These are phyloP conservation scores for Alviniconcha marisindica DNA, from an alignment of 1,140 invertebrate genomes.

Conservation along the genomic window DNA sequence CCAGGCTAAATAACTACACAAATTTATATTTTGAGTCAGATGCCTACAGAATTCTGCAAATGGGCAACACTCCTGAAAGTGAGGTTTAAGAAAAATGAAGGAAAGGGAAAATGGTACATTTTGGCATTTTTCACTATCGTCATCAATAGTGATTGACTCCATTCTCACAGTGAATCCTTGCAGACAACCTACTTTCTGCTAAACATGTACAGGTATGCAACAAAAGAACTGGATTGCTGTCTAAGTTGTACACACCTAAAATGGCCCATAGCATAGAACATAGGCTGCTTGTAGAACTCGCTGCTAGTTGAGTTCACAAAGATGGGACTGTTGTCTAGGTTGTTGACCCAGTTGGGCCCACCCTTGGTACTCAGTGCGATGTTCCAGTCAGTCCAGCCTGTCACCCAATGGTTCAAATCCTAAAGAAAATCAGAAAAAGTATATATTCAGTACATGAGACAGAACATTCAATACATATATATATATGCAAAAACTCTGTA, in stretches of 20 bases:
- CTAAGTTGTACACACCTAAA: constrained; percentile 81
- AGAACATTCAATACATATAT: not conserved
- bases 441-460: not conserved
- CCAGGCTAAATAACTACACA: too few species aligned
- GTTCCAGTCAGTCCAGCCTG: constrained; percentile 94
- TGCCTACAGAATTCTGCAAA: too few species aligned
- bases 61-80: too few species aligned
- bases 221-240: too few species aligned
- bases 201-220: too few species aligned
- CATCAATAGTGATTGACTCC: too few species aligned
- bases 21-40: too few species aligned
- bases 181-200: too few species aligned
- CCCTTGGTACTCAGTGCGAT: constrained; percentile 86
- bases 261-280: constrained; percentile 91
- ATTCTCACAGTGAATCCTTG: too few species aligned
- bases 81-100: too few species aligned
- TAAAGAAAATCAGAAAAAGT: constrained; percentile 63
- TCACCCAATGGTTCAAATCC: constrained; percentile 83
- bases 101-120: too few species aligned
- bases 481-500: not conserved
- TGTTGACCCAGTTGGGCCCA: constrained; percentile 88
- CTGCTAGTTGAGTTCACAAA: constrained; percentile 82
- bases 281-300: constrained; percentile 92
- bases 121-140: too few species aligned
- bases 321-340: constrained; percentile 87